phyloP scores from a whole-genome alignment of 2,888 invertebrate species.

The Hedya salicella region DNA sequence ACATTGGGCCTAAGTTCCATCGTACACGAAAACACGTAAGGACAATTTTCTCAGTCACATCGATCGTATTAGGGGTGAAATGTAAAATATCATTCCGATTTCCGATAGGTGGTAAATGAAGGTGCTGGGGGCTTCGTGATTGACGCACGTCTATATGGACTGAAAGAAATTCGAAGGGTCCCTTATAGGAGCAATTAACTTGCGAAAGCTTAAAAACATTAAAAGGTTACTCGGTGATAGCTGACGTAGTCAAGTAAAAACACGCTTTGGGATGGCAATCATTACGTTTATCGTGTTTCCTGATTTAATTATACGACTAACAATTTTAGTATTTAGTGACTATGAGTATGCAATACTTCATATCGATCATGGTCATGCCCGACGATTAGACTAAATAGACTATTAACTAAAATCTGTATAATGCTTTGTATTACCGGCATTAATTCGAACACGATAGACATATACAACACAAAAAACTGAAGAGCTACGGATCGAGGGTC shows the following conservation, averaged over 20 bases:
- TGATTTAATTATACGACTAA: background rate
- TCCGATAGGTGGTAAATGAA: slow-evolving; percentile 37
- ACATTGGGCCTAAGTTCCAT: too few relatives aligned
- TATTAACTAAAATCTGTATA: too few relatives aligned
- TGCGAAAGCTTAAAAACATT: slow-evolving; percentile 30
- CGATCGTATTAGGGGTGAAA: slow-evolving; percentile 16
- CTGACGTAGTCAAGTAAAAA: slow-evolving; percentile 16
- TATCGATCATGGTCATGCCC: too few relatives aligned
- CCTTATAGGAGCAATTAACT: slow-evolving; percentile 38
- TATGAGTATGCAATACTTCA: too few relatives aligned
- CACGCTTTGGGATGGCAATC: background rate
- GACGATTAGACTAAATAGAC: too few relatives aligned
- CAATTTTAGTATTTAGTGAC: too few relatives aligned
- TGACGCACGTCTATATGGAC: slow-evolving; percentile 39
- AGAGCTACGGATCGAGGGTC: too few relatives aligned
- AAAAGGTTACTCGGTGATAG: slow-evolving; percentile 22
- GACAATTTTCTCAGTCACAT: slow-evolving; percentile 15
- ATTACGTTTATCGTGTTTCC: background rate
- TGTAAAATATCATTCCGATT: slow-evolving; percentile 36
- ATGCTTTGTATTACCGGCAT: too few relatives aligned
- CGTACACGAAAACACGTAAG: background rate
- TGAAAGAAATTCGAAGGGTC: slow-evolving; percentile 36
- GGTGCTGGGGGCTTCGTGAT: slow-evolving; percentile 27
- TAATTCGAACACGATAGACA: too few relatives aligned
- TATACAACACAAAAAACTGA: too few relatives aligned